Percentiles rank a stretch among this genome's conserved stretches.
Conservation (phyloP, 2,888 invertebrate species). For the Cyaniris semiargus region DNA sequence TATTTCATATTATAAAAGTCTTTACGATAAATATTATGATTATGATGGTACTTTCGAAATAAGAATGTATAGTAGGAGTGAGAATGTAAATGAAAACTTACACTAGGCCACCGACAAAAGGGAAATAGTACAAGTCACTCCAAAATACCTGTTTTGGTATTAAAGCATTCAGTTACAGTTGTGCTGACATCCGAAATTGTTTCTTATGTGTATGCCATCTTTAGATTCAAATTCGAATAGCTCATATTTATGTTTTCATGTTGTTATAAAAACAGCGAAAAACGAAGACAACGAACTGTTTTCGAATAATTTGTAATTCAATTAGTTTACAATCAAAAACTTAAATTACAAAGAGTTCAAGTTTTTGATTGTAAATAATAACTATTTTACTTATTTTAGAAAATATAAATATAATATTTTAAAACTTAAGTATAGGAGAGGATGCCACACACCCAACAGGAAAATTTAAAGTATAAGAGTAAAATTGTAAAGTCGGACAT, state of each 20-base stretch:
- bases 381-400: too few relatives aligned
- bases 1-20: conserved; percentile 24
- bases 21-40: conserved; percentile 18
- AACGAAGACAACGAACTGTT: background rate
- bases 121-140: conserved; percentile 68
- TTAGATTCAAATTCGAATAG: conserved; percentile 40
- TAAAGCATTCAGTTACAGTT: conserved; percentile 77
- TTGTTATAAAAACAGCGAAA: too few relatives aligned
- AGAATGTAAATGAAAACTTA: conserved; percentile 52
- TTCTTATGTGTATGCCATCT: conserved; percentile 41
- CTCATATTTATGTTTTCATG: too few relatives aligned
- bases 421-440: background rate
- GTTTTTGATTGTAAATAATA: background rate
- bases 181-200: conserved; percentile 54
- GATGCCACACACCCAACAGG: conserved; percentile 13
- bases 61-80: conserved; percentile 2
- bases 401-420: background rate
- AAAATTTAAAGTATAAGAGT: conserved; percentile 12
- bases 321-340: background rate
- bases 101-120: conserved; percentile 54
- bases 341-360: background rate
- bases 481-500: conserved; percentile 27
- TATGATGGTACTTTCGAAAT: conserved; percentile 19
- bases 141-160: conserved; percentile 78
- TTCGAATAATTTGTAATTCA: background rate